Conservation (phyloP, 2,113 vertebrate species). For the Bostrychus sinensis region DNA sequence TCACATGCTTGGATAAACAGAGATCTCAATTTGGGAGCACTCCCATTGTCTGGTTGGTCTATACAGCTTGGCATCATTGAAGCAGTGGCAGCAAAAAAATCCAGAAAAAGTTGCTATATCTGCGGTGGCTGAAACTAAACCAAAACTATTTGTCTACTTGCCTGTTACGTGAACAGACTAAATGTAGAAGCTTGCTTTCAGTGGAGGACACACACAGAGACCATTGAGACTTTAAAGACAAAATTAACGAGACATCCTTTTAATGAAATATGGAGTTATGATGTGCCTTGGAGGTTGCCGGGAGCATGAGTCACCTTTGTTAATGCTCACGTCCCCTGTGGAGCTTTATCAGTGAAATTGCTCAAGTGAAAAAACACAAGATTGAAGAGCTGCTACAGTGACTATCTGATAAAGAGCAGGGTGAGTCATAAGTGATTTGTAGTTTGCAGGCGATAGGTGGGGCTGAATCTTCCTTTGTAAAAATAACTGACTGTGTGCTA, state of each 20-base stretch:
- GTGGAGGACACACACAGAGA: conserved; percentile 20
- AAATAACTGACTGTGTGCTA: conserved; percentile 22
- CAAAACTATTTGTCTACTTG: too few relatives aligned
- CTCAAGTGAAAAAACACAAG: conserved; percentile 14
- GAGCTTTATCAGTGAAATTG: conserved; percentile 60
- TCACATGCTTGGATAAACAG: too few relatives aligned
- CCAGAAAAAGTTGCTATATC: too few relatives aligned
- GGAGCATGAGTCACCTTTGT: conserved; percentile 62
- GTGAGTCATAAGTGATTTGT: conserved; percentile 63
- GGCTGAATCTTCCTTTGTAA: conserved; percentile 21
- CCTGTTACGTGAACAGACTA: too few relatives aligned
- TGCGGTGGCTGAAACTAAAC: too few relatives aligned
- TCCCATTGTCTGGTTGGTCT: too few relatives aligned
- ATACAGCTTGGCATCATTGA: too few relatives aligned
- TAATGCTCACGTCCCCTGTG: conserved; percentile 35
- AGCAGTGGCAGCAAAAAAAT: too few relatives aligned
- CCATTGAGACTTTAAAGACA: conserved; percentile 45
- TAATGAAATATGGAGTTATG: conserved; percentile 50
- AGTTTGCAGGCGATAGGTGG: conserved; percentile 35
- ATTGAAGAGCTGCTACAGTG: conserved; percentile 41
- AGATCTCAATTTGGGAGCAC: too few relatives aligned
- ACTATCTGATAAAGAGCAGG: conserved; percentile 56
- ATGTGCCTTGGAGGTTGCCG: conserved; percentile 46
- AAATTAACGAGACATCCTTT: conserved; percentile 54
- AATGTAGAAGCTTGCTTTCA: neutral